These are phyloP conservation scores for Tenodera sinensis DNA, from an alignment of 2,888 invertebrate species.

Conservation along the genomic window DNA sequence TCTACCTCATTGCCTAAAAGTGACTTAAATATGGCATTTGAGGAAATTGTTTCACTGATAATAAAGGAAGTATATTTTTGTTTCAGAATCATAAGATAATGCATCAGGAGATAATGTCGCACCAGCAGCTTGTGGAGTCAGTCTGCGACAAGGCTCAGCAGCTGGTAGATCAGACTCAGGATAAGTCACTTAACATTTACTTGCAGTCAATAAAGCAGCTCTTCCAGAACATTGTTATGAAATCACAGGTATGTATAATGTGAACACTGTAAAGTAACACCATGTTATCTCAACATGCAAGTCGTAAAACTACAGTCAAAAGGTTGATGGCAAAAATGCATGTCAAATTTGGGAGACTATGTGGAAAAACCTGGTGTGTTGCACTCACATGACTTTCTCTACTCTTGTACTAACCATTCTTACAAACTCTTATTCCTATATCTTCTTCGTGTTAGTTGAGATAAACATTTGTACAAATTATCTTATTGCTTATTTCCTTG, in stretches of 20 bases:
- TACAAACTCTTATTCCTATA: too few relatives aligned
- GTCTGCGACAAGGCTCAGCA: conserved; percentile 92
- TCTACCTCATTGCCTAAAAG: not conserved
- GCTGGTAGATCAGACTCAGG: conserved; percentile 85
- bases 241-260: conserved; percentile 59
- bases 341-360: too few relatives aligned
- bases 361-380: too few relatives aligned
- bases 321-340: too few relatives aligned
- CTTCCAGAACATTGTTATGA: conserved; percentile 81
- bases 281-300: too few relatives aligned
- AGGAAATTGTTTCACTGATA: not conserved
- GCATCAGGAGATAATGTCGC: conserved; percentile 91
- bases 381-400: too few relatives aligned
- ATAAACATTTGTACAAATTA: too few relatives aligned
- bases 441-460: too few relatives aligned
- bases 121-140: conserved; percentile 82
- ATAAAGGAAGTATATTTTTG: not conserved
- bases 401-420: too few relatives aligned
- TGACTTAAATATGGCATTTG: not conserved
- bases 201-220: conserved; percentile 83
- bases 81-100: conserved; percentile 84
- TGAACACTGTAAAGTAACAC: too few relatives aligned
- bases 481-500: too few relatives aligned
- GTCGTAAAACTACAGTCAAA: too few relatives aligned
- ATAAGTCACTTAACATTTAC: conserved; percentile 80